phyloP scores from a whole-genome alignment of 2,797 vertebrate genomes.

The Ataeniobius toweri region DNA sequence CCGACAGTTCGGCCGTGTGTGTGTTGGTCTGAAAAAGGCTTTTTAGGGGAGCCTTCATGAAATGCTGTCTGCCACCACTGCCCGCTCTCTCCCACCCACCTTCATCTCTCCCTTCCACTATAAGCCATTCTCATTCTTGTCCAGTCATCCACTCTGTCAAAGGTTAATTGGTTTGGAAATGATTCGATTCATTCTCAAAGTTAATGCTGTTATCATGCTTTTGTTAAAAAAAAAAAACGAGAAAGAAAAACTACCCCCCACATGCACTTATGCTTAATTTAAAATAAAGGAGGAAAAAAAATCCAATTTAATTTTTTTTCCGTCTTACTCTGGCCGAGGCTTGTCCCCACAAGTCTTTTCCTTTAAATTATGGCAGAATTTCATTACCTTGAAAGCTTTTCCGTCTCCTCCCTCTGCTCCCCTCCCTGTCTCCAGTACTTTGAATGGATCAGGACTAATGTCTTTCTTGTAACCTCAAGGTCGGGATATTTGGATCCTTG shows the following conservation, averaged over 20 bases:
- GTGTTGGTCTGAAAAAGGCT: conserved; percentile 10
- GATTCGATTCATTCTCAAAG: conserved; percentile 85
- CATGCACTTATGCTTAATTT: conserved; percentile 85
- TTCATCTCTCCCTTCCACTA: conserved; percentile 23
- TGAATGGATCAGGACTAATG: conserved; percentile 85
- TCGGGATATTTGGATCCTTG: conserved; percentile 82
- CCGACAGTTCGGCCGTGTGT: conserved; percentile 18
- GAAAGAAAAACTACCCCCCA: conserved; percentile 78
- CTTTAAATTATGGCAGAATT: conserved; percentile 88
- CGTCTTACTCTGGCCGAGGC: conserved; percentile 62
- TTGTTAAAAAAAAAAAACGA: conserved; percentile 67
- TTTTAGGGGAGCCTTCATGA: conserved; percentile 20
- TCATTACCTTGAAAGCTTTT: conserved; percentile 90
- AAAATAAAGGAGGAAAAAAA: conserved; percentile 81
- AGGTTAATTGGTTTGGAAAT: conserved; percentile 91
- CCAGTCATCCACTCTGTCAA: conserved; percentile 86
- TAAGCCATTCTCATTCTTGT: conserved; percentile 77
- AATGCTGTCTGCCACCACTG: conserved; percentile 10
- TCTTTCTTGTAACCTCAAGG: conserved; percentile 88
- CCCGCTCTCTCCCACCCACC: conserved; percentile 25
- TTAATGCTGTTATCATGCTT: conserved; percentile 88
- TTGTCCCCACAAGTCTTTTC: conserved; percentile 83
- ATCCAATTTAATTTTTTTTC: conserved; percentile 83
- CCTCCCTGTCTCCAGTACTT: conserved; percentile 76
- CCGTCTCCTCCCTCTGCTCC: conserved; percentile 66